A percentile compares a stretch with the other conserved stretches of the same genome.
Evolutionary conservation across 1,140 invertebrate genomes (phyloP).

Genomic region (Rhizoglyphus robini): DNA sequence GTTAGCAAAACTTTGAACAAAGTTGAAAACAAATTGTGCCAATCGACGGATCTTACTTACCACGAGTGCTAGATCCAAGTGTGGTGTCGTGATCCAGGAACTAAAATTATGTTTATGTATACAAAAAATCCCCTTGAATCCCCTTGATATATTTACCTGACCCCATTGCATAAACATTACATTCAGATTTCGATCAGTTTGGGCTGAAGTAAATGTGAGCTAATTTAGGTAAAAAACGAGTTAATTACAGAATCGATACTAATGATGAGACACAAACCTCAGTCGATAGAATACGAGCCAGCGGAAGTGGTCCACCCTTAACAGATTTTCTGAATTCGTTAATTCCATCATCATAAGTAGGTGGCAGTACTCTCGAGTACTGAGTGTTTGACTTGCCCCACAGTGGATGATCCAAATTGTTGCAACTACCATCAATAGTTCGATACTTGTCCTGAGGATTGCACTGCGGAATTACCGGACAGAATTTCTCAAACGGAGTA

Average conservation of each 20-base stretch:
- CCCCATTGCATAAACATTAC: slow-evolving; percentile 60
- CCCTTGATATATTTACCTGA: slow-evolving; percentile 32
- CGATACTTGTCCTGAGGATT: slow-evolving; percentile 36
- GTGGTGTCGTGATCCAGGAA: slow-evolving; percentile 23
- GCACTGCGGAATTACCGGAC: slow-evolving; percentile 12
- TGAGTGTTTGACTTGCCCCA: slow-evolving; percentile 37
- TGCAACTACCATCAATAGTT: slow-evolving; percentile 55
- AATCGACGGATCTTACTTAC: neutral
- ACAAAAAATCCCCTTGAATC: too few species aligned
- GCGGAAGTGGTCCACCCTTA: slow-evolving; percentile 23
- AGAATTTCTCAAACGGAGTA: slow-evolving; percentile 6
- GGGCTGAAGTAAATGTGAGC: neutral
- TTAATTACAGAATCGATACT: neutral
- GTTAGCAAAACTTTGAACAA: neutral
- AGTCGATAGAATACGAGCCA: slow-evolving; percentile 23
- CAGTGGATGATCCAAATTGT: slow-evolving; percentile 45
- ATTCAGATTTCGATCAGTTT: neutral
- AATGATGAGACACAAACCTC: neutral
- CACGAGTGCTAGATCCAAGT: slow-evolving; percentile 19
- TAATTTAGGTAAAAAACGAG: neutral
- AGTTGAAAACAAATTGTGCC: neutral
- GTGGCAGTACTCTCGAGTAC: slow-evolving; percentile 31
- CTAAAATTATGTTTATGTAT: too few species aligned
- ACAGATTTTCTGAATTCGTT: slow-evolving; percentile 17
- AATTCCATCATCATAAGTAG: slow-evolving; percentile 34